Evolutionary conservation across 2,888 invertebrate genomes (phyloP).

Genomic region (Myopa tessellatipennis): DNA sequence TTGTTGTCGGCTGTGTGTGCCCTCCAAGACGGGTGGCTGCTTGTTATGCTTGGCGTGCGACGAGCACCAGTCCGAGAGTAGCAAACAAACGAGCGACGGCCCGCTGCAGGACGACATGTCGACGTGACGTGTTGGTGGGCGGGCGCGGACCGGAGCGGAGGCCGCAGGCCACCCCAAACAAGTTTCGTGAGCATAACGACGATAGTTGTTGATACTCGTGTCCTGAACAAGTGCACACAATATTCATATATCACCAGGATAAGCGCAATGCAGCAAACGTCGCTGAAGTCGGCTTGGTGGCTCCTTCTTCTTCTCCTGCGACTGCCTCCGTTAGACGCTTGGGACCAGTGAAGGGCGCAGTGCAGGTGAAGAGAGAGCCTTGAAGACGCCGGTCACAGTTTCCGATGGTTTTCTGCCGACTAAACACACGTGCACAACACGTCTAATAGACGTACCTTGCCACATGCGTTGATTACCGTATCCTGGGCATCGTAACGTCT

Average conservation of each 20-base stretch:
- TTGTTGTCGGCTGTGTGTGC: background rate
- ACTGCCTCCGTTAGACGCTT: background rate
- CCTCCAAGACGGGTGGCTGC: background rate
- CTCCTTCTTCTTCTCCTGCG: background rate
- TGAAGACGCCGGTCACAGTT: constrained; percentile 1
- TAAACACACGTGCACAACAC: background rate
- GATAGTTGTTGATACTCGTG: constrained; percentile 35
- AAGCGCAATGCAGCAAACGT: constrained; percentile 69
- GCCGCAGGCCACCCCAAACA: background rate
- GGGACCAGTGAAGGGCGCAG: too few relatives aligned
- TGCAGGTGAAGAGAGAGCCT: constrained; percentile 5
- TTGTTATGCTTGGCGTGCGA: constrained; percentile 15
- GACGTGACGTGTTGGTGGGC: background rate
- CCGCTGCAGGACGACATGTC: background rate
- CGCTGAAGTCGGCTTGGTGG: constrained; percentile 1
- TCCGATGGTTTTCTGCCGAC: background rate
- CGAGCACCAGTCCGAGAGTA: constrained; percentile 40
- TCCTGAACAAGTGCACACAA: constrained; percentile 56
- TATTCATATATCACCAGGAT: constrained; percentile 68
- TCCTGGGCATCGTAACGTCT: too few relatives aligned
- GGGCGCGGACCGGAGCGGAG: background rate
- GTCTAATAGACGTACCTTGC: too few relatives aligned
- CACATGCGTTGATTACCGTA: too few relatives aligned
- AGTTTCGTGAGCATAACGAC: constrained; percentile 37
- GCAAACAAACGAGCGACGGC: background rate